These are phyloP conservation scores for Helarctos malayanus DNA, from an alignment of 2,797 vertebrate species.

Conservation along the genomic window DNA sequence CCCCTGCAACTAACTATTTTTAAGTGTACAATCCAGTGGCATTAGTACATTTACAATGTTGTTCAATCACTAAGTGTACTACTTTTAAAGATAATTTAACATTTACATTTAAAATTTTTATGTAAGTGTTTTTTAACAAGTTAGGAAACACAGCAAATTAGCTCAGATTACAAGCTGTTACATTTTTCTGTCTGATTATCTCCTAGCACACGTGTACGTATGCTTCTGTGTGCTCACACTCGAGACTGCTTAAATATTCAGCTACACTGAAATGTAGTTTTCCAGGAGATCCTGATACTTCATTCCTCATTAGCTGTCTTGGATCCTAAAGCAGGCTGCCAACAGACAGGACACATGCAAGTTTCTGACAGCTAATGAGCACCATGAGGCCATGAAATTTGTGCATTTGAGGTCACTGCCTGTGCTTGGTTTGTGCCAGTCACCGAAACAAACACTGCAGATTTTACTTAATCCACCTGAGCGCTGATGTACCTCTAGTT, in stretches of 20 bases:
- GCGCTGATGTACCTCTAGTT: constrained; percentile 92
- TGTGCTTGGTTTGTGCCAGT: constrained; percentile 95
- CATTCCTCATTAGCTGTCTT: constrained; percentile 71
- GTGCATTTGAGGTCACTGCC: constrained; percentile 93
- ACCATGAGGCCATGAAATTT: constrained; percentile 93
- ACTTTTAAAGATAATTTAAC: constrained; percentile 81
- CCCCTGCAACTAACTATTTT: neutral
- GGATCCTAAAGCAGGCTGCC: constrained; percentile 93
- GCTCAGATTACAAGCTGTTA: constrained; percentile 26
- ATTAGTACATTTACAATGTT: neutral
- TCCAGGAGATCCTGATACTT: constrained; percentile 4
- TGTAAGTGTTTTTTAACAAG: constrained; percentile 75
- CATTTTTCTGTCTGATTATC: constrained; percentile 42
- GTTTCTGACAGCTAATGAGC: constrained; percentile 95
- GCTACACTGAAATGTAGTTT: neutral
- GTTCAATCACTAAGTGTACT: constrained; percentile 28
- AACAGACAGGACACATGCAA: constrained; percentile 94
- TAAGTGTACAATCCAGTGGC: neutral
- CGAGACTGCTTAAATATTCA: constrained; percentile 68
- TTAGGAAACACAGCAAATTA: constrained; percentile 75
- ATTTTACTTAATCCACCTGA: constrained; percentile 93
- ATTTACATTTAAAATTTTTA: constrained; percentile 83
- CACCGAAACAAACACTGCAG: constrained; percentile 95
- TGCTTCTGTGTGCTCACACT: neutral
- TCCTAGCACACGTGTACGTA: constrained; percentile 44